These are phyloP conservation scores for Caenorhabditis afra DNA, from an alignment of 2,888 invertebrate genomes.

Conservation along the genomic window DNA sequence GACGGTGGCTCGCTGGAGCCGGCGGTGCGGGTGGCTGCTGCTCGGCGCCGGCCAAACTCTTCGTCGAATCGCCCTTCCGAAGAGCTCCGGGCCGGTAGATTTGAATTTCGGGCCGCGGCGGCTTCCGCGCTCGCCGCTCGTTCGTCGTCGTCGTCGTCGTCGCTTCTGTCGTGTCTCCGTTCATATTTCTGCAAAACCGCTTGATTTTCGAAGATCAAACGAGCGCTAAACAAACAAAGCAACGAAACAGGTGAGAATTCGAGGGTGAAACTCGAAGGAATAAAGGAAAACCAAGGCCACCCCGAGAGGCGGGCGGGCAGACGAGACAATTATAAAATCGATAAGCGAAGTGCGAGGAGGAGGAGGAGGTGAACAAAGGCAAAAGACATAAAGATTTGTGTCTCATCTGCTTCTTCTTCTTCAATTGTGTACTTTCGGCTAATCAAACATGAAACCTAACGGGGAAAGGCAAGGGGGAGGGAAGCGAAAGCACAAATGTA, in stretches of 20 bases:
- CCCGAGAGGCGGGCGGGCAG: too few relatives aligned
- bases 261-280: conserved; percentile 24
- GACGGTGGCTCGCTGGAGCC: conserved; percentile 7
- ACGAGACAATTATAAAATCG: too few relatives aligned
- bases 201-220: too few relatives aligned
- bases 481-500: too few relatives aligned
- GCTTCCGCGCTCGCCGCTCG: conserved; percentile 7
- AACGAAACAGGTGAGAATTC: neutral
- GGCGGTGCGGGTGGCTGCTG: neutral
- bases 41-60: conserved; percentile 40
- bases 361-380: too few relatives aligned
- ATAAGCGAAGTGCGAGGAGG: too few relatives aligned
- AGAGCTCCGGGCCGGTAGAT: conserved; percentile 55
- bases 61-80: conserved; percentile 49
- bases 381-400: too few relatives aligned
- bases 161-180: conserved; percentile 33
- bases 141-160: conserved; percentile 2
- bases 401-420: too few relatives aligned
- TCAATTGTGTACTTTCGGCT: too few relatives aligned
- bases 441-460: too few relatives aligned
- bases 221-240: too few relatives aligned
- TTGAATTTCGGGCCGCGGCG: conserved; percentile 55
- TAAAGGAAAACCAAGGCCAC: conserved; percentile 23
- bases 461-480: too few relatives aligned
- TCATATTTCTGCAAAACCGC: conserved; percentile 21